phyloP scores from a whole-genome alignment of 2,888 invertebrate genomes.

The Machimus rusticus region DNA sequence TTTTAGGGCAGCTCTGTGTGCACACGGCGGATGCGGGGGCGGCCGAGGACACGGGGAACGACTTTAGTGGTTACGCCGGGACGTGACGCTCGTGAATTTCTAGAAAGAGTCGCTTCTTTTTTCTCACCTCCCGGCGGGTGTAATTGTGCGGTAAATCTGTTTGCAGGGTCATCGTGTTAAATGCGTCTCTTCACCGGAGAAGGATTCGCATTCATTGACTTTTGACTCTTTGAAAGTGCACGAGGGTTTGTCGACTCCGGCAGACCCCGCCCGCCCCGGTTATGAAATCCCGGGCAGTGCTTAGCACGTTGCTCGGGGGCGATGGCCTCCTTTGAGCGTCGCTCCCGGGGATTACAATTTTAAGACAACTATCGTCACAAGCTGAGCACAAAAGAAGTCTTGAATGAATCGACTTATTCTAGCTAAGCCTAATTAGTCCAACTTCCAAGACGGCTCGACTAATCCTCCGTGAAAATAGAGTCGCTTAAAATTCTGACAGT shows the following conservation, averaged over 20 bases:
- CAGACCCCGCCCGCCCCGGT: not conserved
- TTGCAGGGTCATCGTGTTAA: slow-evolving; percentile 26
- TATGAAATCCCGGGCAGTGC: not conserved
- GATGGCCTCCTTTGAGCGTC: not conserved
- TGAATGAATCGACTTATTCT: not conserved
- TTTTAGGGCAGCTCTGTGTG: not conserved
- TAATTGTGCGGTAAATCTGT: slow-evolving; percentile 33
- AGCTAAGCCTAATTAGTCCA: not conserved
- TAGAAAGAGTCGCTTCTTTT: not conserved
- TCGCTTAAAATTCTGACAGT: not conserved
- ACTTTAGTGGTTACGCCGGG: not conserved
- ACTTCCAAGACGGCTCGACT: not conserved
- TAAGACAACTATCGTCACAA: not conserved
- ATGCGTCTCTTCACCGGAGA: not conserved
- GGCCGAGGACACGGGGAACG: not conserved
- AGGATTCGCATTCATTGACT: not conserved
- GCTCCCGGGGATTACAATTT: not conserved
- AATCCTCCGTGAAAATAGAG: not conserved
- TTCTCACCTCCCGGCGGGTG: slow-evolving; percentile 10
- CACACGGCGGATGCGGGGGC: not conserved
- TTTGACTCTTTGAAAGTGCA: not conserved
- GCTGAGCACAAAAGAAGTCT: not conserved
- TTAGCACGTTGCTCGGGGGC: not conserved
- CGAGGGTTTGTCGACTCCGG: not conserved
- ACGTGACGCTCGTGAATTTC: not conserved